Base-by-base conservation (phyloP, 1,140 invertebrate species). In the Steinernema khuongi region DNA sequence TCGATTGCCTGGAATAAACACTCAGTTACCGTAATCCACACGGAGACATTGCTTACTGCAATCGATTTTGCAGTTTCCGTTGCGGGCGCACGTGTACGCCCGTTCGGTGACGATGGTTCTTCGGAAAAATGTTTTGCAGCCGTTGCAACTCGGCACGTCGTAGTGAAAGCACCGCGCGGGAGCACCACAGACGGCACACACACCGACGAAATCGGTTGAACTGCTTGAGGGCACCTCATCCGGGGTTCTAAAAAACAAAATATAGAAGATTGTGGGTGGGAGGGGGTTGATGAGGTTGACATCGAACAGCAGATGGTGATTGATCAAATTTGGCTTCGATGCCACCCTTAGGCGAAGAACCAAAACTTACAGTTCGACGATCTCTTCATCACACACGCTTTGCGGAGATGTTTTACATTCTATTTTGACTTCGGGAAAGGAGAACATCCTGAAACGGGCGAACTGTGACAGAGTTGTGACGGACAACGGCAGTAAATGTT, bases 331-430 rank as follows among this genome's bases (percentile, higher is more conserved):
- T n/a, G 7, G 11, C 22, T 26, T 60, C 50, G 14, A n/a, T 60
- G 50, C 14, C 14, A 60, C 7, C 19, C 22, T 7, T 60, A n/a
- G 14, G 7, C 50, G 7, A n/a, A n/a, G 7, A 41, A 41, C 7
- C 7, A 41, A n/a, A 26, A 60, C 50, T 26, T 22, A 60, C 50
- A 60, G 19, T 60, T 60, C 50, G 26, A 60, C 50, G 50, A 60
- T 26, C 26, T 60, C 50, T 22, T 60, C 50, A 4, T 60, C 50
- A 22, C 50, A 60, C 11, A 60, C 50, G 50, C 50, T 60, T 22
- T 60, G 50, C 50, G 50, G 50, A 14, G 50, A 60, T 22, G 50
- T 60, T 60, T 60, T 60, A 22, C 50, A 60, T 22, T 60, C 50
- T 14, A 17, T n/a, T 22, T 60, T 60, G 14, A 60, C 50, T 2